These are phyloP conservation scores for Lordiphosa clarofinis DNA, from an alignment of 1,140 invertebrate genomes.

Conservation along the genomic window DNA sequence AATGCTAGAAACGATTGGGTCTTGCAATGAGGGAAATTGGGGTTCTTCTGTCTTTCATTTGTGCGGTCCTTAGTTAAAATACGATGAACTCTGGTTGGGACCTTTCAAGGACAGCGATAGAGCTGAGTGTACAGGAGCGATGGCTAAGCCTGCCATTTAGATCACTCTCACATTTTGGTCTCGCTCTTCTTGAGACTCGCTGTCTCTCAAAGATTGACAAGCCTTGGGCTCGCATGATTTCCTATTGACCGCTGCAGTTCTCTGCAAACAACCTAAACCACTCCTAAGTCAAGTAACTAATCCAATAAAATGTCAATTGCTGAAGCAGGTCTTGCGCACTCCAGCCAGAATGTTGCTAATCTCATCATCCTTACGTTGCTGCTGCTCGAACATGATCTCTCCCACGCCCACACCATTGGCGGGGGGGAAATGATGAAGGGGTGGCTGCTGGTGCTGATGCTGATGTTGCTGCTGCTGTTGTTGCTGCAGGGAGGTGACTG, in stretches of 20 bases:
- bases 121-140: too few relatives aligned
- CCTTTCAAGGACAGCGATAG: too few relatives aligned
- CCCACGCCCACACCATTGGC: constrained; percentile 30
- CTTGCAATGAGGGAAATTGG: too few relatives aligned
- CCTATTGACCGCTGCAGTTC: constrained; percentile 3
- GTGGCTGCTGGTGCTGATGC: constrained; percentile 32
- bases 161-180: too few relatives aligned
- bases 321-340: constrained; percentile 92
- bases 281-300: constrained; percentile 22
- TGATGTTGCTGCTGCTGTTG: constrained; percentile 23
- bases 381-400: constrained; percentile 80
- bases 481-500: constrained; percentile 25
- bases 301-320: constrained; percentile 82
- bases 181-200: too few relatives aligned
- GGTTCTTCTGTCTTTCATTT: too few relatives aligned
- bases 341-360: constrained; percentile 92
- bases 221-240: background rate
- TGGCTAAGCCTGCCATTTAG: too few relatives aligned
- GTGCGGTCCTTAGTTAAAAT: too few relatives aligned
- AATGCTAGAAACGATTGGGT: too few relatives aligned
- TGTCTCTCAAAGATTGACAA: too few relatives aligned
- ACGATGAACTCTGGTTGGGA: too few relatives aligned
- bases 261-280: constrained; percentile 41
- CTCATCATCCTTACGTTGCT: constrained; percentile 86
- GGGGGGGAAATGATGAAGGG: constrained; percentile 39